These are phyloP conservation scores for Acrossocheilus wenchowensis DNA, from an alignment of 2,797 vertebrate genomes.

Conservation along the genomic window DNA sequence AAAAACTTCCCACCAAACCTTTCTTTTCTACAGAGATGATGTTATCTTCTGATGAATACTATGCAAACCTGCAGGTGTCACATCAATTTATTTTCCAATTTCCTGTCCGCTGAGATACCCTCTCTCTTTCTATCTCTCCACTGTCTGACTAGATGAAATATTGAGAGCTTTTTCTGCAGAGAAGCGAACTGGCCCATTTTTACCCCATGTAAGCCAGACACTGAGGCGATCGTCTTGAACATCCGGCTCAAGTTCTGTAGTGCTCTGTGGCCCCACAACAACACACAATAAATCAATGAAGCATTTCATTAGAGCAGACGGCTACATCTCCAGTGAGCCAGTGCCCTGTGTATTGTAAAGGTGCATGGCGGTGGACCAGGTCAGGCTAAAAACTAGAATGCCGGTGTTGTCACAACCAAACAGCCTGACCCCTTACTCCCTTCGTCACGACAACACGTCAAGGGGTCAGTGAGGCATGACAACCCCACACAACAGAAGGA, in stretches of 20 bases:
- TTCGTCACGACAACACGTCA: conserved; percentile 51
- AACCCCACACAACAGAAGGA: conserved; percentile 46
- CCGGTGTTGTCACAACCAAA: conserved; percentile 43
- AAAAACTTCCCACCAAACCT: conserved; percentile 4
- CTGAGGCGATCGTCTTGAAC: conserved; percentile 6
- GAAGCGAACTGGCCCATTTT: conserved; percentile 15
- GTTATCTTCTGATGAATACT: conserved; percentile 54
- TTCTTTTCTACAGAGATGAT: conserved; percentile 3
- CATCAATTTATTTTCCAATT: conserved; percentile 80
- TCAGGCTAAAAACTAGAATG: conserved; percentile 31
- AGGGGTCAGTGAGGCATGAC: conserved; percentile 61
- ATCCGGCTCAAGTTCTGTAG: conserved; percentile 29
- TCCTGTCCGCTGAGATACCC: conserved; percentile 63
- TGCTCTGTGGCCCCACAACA: conserved; percentile 19
- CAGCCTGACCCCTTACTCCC: conserved; percentile 47
- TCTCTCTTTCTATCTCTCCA: conserved; percentile 6
- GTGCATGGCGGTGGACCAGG: conserved; percentile 10
- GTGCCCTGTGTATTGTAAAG: conserved; percentile 25
- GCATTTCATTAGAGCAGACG: conserved; percentile 48
- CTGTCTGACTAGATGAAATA: conserved; percentile 55
- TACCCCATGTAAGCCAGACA: conserved; percentile 30
- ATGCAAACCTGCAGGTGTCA: conserved; percentile 76
- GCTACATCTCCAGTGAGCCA: conserved; percentile 7
- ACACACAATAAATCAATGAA: conserved; percentile 48
- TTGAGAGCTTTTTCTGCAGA: conserved; percentile 48